These are phyloP conservation scores for Xenopus borealis DNA, from an alignment of 2,113 vertebrate genomes.

Conservation along the genomic window DNA sequence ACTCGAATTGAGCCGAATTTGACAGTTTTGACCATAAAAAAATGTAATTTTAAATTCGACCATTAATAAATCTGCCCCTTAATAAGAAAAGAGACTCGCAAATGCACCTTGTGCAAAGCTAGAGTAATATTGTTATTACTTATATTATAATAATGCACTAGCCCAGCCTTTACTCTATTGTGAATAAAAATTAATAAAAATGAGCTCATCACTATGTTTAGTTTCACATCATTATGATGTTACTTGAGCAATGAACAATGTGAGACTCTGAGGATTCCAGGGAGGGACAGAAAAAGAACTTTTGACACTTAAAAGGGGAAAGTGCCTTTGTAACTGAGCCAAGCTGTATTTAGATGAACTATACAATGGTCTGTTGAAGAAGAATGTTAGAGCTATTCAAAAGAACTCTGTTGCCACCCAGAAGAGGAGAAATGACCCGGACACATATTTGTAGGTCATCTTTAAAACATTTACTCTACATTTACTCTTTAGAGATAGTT, in stretches of 20 bases:
- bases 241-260: conserved; percentile 22
- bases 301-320: conserved; percentile 29
- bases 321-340: conserved; percentile 32
- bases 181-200: too few species aligned
- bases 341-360: conserved; percentile 33
- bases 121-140: too few species aligned
- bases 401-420: conserved; percentile 22
- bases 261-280: conserved; percentile 16
- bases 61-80: too few species aligned
- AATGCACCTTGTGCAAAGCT: too few species aligned
- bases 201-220: conserved; percentile 6
- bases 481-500: neutral
- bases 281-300: conserved; percentile 37
- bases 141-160: too few species aligned
- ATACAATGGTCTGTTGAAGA: conserved; percentile 30
- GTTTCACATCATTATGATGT: conserved; percentile 4
- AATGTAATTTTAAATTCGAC: too few species aligned
- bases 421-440: conserved; percentile 28
- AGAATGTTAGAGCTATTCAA: conserved; percentile 31
- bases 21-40: too few species aligned
- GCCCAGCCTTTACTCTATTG: too few species aligned
- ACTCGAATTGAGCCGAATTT: too few species aligned
- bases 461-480: too few species aligned
- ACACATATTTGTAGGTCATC: conserved; percentile 35
- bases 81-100: too few species aligned